Conservation (phyloP, 37 sponge, comb jelly and placozoan genomes). For the Halisarca cf. caerulea region DNA sequence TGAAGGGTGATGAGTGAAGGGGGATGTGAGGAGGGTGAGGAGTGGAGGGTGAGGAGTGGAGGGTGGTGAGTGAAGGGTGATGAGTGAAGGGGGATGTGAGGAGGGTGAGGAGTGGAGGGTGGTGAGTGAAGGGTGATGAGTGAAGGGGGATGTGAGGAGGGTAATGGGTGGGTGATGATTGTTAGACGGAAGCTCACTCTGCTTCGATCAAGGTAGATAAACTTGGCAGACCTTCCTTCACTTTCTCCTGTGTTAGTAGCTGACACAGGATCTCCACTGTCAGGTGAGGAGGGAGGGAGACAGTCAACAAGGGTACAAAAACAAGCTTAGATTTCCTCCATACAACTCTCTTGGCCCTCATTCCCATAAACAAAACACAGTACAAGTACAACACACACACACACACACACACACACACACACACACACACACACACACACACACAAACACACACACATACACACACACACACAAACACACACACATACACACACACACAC, state of each 20-base stretch:
- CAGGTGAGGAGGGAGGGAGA: neutral
- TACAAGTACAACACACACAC: slow-evolving; percentile 13
- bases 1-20: too few species aligned
- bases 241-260: slow-evolving; percentile 39
- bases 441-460: neutral
- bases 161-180: neutral
- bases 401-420: slow-evolving; percentile 11
- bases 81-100: too few species aligned
- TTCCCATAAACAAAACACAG: too few species aligned
- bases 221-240: slow-evolving; percentile 66
- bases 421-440: neutral
- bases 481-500: neutral
- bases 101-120: too few species aligned
- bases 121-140: too few species aligned
- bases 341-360: too few species aligned
- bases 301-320: too few species aligned
- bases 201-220: slow-evolving; percentile 44
- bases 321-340: neutral
- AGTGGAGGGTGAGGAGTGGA: too few species aligned
- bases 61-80: too few species aligned
- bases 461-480: neutral
- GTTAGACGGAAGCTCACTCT: slow-evolving; percentile 48
- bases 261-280: slow-evolving; percentile 19
- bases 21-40: too few species aligned
- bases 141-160: neutral